Evolutionary conservation across 2,888 invertebrate species (phyloP).

Genomic region (Pyrrhia umbra): DNA sequence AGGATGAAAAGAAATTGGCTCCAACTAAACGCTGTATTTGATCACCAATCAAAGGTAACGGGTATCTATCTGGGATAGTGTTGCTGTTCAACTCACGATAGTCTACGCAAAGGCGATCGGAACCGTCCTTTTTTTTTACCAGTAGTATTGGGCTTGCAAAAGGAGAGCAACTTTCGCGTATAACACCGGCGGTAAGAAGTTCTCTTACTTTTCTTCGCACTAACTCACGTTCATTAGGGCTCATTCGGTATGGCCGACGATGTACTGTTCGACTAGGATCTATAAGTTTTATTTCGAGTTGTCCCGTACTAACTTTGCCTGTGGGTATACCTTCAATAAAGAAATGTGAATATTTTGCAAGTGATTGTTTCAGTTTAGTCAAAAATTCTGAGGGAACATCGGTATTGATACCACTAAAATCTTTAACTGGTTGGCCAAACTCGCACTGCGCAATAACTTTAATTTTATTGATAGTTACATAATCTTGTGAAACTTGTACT

Average conservation of each 20-base stretch:
- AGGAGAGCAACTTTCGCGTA: conserved; percentile 12
- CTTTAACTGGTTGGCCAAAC: background rate
- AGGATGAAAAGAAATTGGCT: background rate
- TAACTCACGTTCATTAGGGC: background rate
- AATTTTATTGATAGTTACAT: background rate
- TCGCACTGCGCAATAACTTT: background rate
- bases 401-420: background rate
- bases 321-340: conserved; percentile 1
- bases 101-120: conserved; percentile 13
- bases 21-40: background rate
- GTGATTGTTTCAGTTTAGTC: background rate
- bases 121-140: conserved; percentile 13
- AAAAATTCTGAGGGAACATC: background rate
- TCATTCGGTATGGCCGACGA: conserved; percentile 10
- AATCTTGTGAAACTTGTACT: background rate
- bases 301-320: background rate
- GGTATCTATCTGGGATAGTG: conserved; percentile 9
- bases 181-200: background rate
- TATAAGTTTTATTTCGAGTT: background rate
- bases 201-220: conserved; percentile 3
- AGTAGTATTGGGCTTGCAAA: conserved; percentile 18
- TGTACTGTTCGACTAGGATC: conserved; percentile 16
- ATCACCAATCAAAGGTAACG: conserved; percentile 6
- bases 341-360: background rate
- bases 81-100: conserved; percentile 13